Evolutionary conservation across 2,888 invertebrate species (phyloP), one percentile per base, ranked within the genome.

Genomic region (Tiphia femorata): DNA sequence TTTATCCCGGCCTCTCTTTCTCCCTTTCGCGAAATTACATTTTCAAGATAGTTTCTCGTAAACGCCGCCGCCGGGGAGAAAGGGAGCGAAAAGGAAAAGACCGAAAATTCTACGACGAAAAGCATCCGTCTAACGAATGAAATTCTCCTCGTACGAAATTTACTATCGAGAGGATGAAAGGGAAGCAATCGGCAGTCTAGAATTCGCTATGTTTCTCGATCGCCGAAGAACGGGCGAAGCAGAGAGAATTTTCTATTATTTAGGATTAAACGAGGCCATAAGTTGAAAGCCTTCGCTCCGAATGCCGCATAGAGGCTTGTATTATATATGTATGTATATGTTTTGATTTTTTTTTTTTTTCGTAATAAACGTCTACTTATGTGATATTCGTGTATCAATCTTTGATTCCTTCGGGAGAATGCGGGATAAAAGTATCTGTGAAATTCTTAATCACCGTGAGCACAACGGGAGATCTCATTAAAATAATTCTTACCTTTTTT

Each of bases 301-400:
- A 66, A 71, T 64, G 65, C 68, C 62, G 56, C 61, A 62, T 44
- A 70, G 70, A 73, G 67, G 66, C 64, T 70, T 73, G 66, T 76
- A 71, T 52, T 54, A 64, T 70, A 56, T 65, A 48, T 49, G 38
- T 37, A 48, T 17, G 25, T 29, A 58, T 58, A 57, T 49, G 29
- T 52, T 55, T n/a, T n/a, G n/a, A n/a, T n/a, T n/a, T n/a, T n/a
- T 51, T 61, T 58, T 47, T 44, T 49, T 60, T 41, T 46, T 60
- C 58, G 59, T 55, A 70, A 74, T 72, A 72, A 74, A 73, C 41
- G 56, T 58, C 60, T 63, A 61, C 49, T 56, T 51, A 52, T 30
- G 10, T 30, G 10, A 10, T 30, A 30, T 7, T 12, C 30, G 30
- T 8, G 2, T 25, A n/a, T n/a, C n/a, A n/a, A n/a, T n/a, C n/a